Percentiles rank a stretch among this genome's conserved stretches.
Evolutionary conservation across 2,113 vertebrate genomes (phyloP).

Genomic region (Stomatorhinus ivindoensis): DNA sequence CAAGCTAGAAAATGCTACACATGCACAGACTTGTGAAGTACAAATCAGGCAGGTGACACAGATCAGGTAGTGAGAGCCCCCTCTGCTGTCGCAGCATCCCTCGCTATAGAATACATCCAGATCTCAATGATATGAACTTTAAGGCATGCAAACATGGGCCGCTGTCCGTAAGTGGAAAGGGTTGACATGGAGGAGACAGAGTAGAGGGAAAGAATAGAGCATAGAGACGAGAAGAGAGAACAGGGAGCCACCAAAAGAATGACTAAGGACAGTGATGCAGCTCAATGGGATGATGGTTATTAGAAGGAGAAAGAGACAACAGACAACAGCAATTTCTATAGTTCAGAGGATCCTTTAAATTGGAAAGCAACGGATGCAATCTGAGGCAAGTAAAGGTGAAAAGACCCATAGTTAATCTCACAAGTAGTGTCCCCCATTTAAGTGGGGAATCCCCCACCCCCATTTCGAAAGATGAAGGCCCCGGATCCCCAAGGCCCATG

Average conservation of each 20-base stretch:
- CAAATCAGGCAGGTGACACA: neutral
- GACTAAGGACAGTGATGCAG: neutral
- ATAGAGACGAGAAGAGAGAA: neutral
- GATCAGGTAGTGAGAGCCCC: neutral
- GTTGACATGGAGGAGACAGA: neutral
- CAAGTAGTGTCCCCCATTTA: neutral
- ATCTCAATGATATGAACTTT: neutral
- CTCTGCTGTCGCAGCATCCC: neutral
- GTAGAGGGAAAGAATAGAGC: neutral
- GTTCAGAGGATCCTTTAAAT: neutral
- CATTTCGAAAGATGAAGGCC: neutral
- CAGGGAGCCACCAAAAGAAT: neutral
- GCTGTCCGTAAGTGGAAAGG: neutral
- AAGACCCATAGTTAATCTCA: neutral
- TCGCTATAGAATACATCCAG: neutral
- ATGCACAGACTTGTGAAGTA: neutral
- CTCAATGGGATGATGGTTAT: neutral
- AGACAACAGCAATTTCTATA: neutral
- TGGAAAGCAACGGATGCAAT: neutral
- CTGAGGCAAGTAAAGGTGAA: neutral
- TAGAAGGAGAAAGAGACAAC: neutral
- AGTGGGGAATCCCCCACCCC: neutral
- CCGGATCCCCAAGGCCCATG: neutral
- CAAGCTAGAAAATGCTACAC: neutral
- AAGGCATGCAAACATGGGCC: neutral